Evolutionary conservation across 2,113 vertebrate species (phyloP).

Genomic region (Sylvicapra grimmia): DNA sequence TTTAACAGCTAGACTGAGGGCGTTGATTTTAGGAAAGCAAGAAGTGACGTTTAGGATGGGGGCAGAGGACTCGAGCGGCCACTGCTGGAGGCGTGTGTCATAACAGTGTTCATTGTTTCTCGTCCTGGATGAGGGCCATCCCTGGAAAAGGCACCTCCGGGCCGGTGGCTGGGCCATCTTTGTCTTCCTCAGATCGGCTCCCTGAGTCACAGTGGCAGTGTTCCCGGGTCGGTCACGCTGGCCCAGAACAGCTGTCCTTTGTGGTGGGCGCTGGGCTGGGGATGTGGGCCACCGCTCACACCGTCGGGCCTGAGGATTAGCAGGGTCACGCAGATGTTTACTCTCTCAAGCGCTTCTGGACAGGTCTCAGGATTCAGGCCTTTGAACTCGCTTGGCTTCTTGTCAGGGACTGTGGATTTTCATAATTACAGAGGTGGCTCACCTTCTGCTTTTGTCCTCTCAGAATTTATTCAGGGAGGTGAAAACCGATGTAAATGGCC

Average conservation of each 20-base stretch:
- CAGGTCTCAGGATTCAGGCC: not conserved
- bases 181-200: not conserved
- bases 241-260: not conserved
- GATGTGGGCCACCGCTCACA: not conserved
- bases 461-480: not conserved
- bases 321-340: not conserved
- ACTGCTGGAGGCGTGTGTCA: not conserved
- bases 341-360: not conserved
- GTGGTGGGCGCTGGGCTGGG: not conserved
- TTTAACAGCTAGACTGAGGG: not conserved
- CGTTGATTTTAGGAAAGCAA: not conserved
- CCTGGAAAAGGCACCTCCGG: not conserved
- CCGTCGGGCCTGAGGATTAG: not conserved
- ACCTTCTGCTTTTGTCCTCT: not conserved
- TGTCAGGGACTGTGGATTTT: not conserved
- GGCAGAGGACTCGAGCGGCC: not conserved
- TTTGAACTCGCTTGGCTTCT: not conserved
- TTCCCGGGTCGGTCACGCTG: not conserved
- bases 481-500: not conserved
- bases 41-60: not conserved
- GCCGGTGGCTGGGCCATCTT: not conserved
- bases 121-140: not conserved
- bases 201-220: not conserved
- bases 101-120: not conserved
- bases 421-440: not conserved